Evolutionary conservation across 2,797 vertebrate genomes (phyloP).

Genomic region (Lagodon rhomboides): DNA sequence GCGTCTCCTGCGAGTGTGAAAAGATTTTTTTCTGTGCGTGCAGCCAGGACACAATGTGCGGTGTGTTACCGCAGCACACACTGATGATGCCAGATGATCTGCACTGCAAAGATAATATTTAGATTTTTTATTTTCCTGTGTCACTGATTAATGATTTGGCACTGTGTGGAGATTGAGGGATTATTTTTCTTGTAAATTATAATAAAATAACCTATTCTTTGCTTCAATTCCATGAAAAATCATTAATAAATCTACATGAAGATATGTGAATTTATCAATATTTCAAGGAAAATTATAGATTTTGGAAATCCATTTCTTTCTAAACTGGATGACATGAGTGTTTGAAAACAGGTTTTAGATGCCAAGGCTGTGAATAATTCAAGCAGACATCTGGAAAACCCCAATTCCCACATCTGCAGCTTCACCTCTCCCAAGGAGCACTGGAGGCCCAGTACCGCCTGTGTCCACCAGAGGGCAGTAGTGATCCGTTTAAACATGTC

Average conservation of each 20-base stretch:
- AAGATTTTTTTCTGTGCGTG: slow-evolving; percentile 68
- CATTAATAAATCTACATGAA: background rate
- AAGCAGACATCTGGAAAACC: slow-evolving; percentile 51
- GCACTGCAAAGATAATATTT: background rate
- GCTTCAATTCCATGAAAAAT: rapidly evolving
- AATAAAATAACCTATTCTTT: background rate
- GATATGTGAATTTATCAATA: background rate
- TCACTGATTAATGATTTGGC: background rate
- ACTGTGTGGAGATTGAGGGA: background rate
- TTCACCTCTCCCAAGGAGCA: background rate
- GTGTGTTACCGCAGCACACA: slow-evolving; percentile 17
- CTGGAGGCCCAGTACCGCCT: background rate
- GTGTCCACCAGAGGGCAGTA: slow-evolving; percentile 65
- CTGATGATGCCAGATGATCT: background rate
- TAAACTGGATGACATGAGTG: background rate
- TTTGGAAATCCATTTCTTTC: background rate
- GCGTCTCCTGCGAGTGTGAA: slow-evolving; percentile 78
- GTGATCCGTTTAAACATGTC: slow-evolving; percentile 13
- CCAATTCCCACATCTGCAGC: slow-evolving; percentile 23
- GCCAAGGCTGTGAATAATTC: slow-evolving; percentile 27
- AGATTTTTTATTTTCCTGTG: background rate
- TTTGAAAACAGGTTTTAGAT: background rate
- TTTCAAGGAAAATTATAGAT: background rate
- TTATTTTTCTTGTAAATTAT: background rate
- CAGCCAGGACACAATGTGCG: slow-evolving; percentile 58